These are phyloP conservation scores for Apteryx mantelli DNA, from an alignment of 2,113 vertebrate species.

Conservation along the genomic window DNA sequence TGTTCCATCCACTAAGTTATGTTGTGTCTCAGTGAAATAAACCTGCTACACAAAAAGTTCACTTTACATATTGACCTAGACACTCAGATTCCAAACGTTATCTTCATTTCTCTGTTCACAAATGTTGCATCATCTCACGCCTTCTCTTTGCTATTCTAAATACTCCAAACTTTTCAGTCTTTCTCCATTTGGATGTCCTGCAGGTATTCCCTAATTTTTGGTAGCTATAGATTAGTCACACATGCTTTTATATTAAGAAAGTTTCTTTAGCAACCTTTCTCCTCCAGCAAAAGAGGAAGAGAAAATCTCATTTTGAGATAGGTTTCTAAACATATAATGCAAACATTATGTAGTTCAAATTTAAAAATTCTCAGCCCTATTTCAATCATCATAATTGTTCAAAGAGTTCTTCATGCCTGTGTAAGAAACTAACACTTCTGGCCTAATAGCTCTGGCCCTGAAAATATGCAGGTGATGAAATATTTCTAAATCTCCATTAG, in stretches of 20 bases:
- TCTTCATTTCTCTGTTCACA: not conserved
- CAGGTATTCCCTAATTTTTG: not conserved
- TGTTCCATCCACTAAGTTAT: not conserved
- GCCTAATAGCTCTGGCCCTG: not conserved
- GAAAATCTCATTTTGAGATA: not conserved
- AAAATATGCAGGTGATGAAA: slow-evolving; percentile 27
- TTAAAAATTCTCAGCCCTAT: not conserved
- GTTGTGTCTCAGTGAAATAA: not conserved
- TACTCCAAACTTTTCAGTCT: not conserved
- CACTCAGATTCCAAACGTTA: not conserved
- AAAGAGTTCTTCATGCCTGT: not conserved
- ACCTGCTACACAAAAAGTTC: not conserved
- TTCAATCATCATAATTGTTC: not conserved
- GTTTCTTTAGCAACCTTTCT: not conserved
- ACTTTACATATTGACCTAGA: not conserved
- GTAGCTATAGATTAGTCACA: not conserved
- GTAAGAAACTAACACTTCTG: not conserved
- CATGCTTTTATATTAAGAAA: not conserved
- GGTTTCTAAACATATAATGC: not conserved
- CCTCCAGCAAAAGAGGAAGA: not conserved
- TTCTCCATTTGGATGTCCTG: not conserved
- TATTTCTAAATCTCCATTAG: slow-evolving; percentile 33
- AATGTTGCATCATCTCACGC: not conserved
- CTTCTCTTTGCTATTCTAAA: not conserved
- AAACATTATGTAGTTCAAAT: not conserved